A percentile compares a stretch with the other conserved stretches of the same genome.
Conservation (phyloP, 2,797 vertebrate genomes). For the Cyclopterus lumpus region DNA sequence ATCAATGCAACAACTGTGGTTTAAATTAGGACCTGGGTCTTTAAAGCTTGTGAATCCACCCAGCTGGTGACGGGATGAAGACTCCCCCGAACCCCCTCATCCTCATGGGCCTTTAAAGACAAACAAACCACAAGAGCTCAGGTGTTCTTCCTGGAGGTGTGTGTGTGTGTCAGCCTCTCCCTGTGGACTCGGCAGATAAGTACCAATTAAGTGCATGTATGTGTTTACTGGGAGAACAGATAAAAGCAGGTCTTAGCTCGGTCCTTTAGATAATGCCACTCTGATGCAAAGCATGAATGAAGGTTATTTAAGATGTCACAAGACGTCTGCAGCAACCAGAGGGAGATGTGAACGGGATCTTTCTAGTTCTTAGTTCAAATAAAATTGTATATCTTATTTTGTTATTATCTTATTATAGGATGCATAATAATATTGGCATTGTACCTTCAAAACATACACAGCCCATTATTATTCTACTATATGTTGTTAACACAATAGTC, state of each 20-base stretch:
- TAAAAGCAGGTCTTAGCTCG: neutral
- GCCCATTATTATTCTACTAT: neutral
- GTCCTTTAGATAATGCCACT: neutral
- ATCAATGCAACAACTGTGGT: slow-evolving; percentile 27
- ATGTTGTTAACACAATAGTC: neutral
- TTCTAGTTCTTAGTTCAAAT: neutral
- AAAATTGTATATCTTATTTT: neutral
- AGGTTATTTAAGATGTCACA: neutral
- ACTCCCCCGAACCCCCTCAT: neutral
- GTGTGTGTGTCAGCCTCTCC: slow-evolving; percentile 75
- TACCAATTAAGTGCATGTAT: slow-evolving; percentile 58
- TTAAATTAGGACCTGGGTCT: slow-evolving; percentile 39
- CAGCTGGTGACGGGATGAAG: slow-evolving; percentile 20
- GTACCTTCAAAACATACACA: neutral
- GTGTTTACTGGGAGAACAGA: slow-evolving; percentile 10
- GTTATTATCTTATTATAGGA: neutral
- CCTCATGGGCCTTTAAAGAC: slow-evolving; percentile 63
- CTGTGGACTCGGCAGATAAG: slow-evolving; percentile 52
- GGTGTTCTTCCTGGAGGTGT: slow-evolving; percentile 62
- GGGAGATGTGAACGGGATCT: neutral
- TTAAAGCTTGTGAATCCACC: slow-evolving; percentile 31
- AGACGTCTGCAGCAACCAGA: neutral
- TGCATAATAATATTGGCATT: neutral
- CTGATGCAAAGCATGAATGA: neutral
- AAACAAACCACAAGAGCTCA: slow-evolving; percentile 71